Evolutionary conservation across 1,140 invertebrate species (phyloP), one percentile per base, ranked within the genome.

Genomic region (Bicyclus anynana): DNA sequence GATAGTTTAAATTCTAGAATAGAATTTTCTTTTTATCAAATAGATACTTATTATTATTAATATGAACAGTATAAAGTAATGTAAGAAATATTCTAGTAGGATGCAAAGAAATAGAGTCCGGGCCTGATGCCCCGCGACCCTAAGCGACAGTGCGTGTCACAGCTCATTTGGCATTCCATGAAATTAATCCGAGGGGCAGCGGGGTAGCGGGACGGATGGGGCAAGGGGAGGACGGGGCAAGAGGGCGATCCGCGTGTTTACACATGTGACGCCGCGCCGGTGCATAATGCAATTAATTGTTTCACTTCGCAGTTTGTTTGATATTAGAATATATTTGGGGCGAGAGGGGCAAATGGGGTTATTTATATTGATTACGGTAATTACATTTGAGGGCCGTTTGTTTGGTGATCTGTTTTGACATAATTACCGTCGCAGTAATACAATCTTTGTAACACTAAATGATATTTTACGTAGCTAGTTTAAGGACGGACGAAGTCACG

Each of bases 101-200:
- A n/a, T n/a, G n/a, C n/a, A n/a, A n/a, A n/a, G n/a, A n/a, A n/a
- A n/a, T 40, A 65, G 52, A 69, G 42, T 52, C 33, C 70, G 74
- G 71, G 72, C 72, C 29, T 33, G 29, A 3, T 12, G n/a, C 5
- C 29, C 10, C 29, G n/a, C 29, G 29, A 33, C 69, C 67, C 65
- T 29, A 53, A 72, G 67, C 62, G 66, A 65, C 82, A 33, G 9
- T 33, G 29, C 4, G 29, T 33, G 82, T 77, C 77, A 82, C 78
- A 79, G 74, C 83, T 84, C 83, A 82, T 86, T 86, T 82, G 71
- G 74, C 76, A 84, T 86, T 84, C 75, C 76, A 85, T 83, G 71
- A 73, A 77, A 79, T 81, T 78, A 85, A 83, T 83, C 78, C 72
- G 62, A 62, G 60, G 73, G 78, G 82, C 66, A 72, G 67, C 66